These are phyloP conservation scores for Hydractinia symbiolongicarpus DNA, from an alignment of 30 jellyfish, hydroid and myxozoan species.

Conservation along the genomic window DNA sequence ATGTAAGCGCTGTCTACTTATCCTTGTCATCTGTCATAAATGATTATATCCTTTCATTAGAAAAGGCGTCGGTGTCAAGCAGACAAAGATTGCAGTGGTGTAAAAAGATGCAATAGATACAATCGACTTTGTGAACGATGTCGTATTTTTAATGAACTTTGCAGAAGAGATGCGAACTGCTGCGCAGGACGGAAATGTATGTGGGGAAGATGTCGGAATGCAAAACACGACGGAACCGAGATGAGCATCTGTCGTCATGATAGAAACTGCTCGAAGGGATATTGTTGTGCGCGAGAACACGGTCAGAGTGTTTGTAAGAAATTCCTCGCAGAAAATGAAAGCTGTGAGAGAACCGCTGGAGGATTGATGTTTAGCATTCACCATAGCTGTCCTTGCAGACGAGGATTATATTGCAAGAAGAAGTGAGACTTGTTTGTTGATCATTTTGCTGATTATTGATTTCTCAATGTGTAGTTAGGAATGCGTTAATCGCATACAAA, in stretches of 20 bases:
- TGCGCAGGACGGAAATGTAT: conserved; percentile 20
- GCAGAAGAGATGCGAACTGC: conserved; percentile 30
- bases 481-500: too few relatives aligned
- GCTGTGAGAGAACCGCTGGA: conserved; percentile 28
- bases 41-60: neutral
- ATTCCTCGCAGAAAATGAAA: conserved; percentile 11
- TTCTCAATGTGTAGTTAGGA: too few relatives aligned
- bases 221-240: conserved; percentile 16
- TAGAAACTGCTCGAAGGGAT: conserved; percentile 13
- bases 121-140: conserved; percentile 14
- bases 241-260: conserved; percentile 14
- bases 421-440: too few relatives aligned
- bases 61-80: conserved; percentile 30
- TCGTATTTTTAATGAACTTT: conserved; percentile 13
- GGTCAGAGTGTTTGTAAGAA: conserved; percentile 28
- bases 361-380: conserved; percentile 26
- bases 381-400: conserved; percentile 25
- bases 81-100: conserved; percentile 1
- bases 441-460: too few relatives aligned
- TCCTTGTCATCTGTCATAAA: too few relatives aligned
- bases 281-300: conserved; percentile 34
- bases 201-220: conserved; percentile 38
- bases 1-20: too few relatives aligned
- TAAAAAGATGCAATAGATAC: neutral
- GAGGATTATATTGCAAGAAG: neutral